A percentile compares a stretch with the other conserved stretches of the same genome.
Evolutionary conservation across 1,140 invertebrate species (phyloP).

Genomic region (Magallana ariakensis): DNA sequence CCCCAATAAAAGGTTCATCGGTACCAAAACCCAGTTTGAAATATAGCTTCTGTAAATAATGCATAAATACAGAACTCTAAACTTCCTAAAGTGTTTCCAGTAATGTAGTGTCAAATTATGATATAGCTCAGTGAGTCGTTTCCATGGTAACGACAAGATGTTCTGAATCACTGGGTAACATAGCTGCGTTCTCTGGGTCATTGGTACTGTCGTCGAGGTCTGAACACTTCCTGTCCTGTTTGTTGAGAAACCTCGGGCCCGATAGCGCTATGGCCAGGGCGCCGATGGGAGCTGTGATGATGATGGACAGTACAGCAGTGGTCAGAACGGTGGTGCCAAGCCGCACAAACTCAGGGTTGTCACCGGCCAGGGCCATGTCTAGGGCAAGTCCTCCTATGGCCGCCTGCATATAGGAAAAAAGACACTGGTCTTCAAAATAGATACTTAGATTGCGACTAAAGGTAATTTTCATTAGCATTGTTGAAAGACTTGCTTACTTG

Average conservation of each 20-base stretch:
- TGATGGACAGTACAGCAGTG: constrained; percentile 91
- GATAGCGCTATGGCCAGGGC: constrained; percentile 91
- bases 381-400: constrained; percentile 81
- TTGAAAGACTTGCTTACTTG: constrained; percentile 68
- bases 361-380: constrained; percentile 82
- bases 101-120: too few relatives aligned
- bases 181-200: constrained; percentile 22
- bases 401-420: constrained; percentile 70
- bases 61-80: too few relatives aligned
- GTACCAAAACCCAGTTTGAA: too few relatives aligned
- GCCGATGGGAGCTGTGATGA: constrained; percentile 93
- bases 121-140: too few relatives aligned
- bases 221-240: background rate
- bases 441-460: too few relatives aligned
- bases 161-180: background rate
- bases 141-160: too few relatives aligned
- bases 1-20: too few relatives aligned
- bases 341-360: constrained; percentile 58
- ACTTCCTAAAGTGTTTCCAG: too few relatives aligned
- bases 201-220: background rate
- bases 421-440: too few relatives aligned
- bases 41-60: too few relatives aligned
- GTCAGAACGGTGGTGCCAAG: constrained; percentile 82
- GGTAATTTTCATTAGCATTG: background rate
- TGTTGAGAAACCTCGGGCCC: constrained; percentile 86